Percentiles rank a stretch among this genome's conserved stretches.
phyloP scores from a whole-genome alignment of 2,888 invertebrate species.

The Eupithecia vulgata region DNA sequence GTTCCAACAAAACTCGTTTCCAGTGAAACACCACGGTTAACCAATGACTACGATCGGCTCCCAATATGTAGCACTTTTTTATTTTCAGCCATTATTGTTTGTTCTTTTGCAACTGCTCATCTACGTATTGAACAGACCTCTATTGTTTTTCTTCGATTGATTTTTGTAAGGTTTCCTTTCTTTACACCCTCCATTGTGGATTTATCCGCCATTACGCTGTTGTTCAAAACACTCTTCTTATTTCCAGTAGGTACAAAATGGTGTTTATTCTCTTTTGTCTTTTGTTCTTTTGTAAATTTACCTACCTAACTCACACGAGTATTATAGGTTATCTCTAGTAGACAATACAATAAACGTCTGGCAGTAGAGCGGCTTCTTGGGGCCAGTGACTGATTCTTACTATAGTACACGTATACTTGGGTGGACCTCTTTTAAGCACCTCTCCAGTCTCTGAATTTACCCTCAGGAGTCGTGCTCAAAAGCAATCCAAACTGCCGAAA shows the following conservation, averaged over 20 bases:
- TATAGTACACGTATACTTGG: not conserved
- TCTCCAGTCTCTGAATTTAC: not conserved
- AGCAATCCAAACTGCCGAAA: conserved; percentile 5
- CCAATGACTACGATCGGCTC: conserved; percentile 60
- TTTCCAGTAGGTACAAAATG: not conserved
- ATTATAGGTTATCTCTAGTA: not conserved
- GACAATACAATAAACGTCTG: not conserved
- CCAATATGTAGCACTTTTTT: conserved; percentile 63
- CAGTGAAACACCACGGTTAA: conserved; percentile 61
- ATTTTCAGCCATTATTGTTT: conserved; percentile 61
- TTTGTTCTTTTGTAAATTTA: not conserved
- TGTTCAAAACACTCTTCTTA: not conserved
- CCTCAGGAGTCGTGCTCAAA: not conserved
- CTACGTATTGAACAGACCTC: conserved; percentile 52
- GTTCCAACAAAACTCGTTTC: conserved; percentile 57
- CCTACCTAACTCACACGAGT: not conserved
- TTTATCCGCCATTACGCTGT: not conserved
- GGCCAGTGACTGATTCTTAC: not conserved
- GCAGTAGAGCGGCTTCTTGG: not conserved
- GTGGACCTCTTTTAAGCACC: not conserved
- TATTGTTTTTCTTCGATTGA: conserved; percentile 52
- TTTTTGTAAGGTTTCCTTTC: conserved; percentile 20
- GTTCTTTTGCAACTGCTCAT: conserved; percentile 61
- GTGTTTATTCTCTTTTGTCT: not conserved
- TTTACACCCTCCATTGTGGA: conserved; percentile 3